Evolutionary conservation across 1,140 invertebrate genomes (phyloP), one percentile per base, ranked within the genome.

Genomic region (Vollenhovia emeryi): DNA sequence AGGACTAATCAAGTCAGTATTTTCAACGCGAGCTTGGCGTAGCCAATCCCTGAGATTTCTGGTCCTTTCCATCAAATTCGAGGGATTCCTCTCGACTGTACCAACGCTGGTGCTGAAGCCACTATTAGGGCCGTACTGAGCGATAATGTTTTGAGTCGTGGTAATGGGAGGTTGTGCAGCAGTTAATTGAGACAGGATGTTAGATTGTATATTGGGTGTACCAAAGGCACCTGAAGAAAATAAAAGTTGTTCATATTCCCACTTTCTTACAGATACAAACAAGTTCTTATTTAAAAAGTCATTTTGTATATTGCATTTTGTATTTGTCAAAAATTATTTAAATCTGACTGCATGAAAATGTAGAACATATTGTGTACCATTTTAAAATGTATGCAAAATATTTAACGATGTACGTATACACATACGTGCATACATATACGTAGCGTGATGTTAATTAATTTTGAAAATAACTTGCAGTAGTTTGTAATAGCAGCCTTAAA

Each of bases 41-140:
- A 97, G 88, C 96, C 96, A 97, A 88, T 97, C 96, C 71, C 96
- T 95, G 36, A 97, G 92, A 85, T 96, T 96, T 66, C 96, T 93
- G 0, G 96, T 96, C 50, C 96, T 94, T 88, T 97, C 96, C 55
- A 96, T 96, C 30, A 97, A 90, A 52, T 96, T 96, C 3, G 96
- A 95, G 21, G 95, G 91, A 82, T 95, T 95, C 13, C 93, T 87
- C 33, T 94, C 93, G 5, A 95, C 92, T 6, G 92, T 94, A 2
- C 94, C 93, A n/a, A 95, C 94, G 84, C 94, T 95, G 11, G 94
- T 94, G 7, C 94, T 94, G 52, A 93, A 95, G 6, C 94, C 94
- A 40, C 93, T 95, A 24, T 92, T 93, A 6, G 94, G 93, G 6
- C 94, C 94, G 55, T 95, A 95, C 69, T 95, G 94, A 33, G 94